phyloP scores from a whole-genome alignment of 2,113 vertebrate genomes.

The Datnioides undecimradiatus region DNA sequence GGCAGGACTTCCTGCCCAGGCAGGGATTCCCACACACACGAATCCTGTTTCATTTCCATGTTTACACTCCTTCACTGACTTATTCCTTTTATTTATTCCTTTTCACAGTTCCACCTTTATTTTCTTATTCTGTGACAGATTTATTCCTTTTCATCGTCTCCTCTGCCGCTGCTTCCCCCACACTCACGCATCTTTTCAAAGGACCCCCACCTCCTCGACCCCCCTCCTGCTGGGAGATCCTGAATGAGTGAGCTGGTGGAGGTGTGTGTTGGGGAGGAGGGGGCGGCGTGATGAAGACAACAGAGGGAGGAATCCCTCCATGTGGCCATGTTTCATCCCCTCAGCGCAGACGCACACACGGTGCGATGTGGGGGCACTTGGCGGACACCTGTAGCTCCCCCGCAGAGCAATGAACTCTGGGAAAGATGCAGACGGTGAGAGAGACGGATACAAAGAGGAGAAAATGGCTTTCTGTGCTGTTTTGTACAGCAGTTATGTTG shows the following conservation, averaged over 20 bases:
- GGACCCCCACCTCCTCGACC: too few species aligned
- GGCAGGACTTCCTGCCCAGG: too few species aligned
- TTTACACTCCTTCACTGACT: too few species aligned
- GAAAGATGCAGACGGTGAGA: not conserved
- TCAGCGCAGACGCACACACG: not conserved
- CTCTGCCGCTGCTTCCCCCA: too few species aligned
- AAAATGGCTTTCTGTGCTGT: not conserved
- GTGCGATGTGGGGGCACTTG: not conserved
- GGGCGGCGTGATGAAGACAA: slow-evolving; percentile 53
- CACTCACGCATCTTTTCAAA: too few species aligned
- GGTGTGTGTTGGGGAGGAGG: not conserved
- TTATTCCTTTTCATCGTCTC: too few species aligned
- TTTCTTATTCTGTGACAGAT: too few species aligned
- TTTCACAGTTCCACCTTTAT: too few species aligned
- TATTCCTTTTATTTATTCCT: too few species aligned
- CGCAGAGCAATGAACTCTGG: slow-evolving; percentile 62
- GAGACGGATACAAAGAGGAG: not conserved
- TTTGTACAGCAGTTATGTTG: not conserved
- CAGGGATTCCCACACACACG: too few species aligned
- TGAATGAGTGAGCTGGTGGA: slow-evolving; percentile 19
- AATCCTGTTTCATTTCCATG: too few species aligned
- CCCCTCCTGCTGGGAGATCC: not conserved
- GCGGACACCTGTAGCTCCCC: slow-evolving; percentile 58
- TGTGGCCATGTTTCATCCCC: slow-evolving; percentile 60
- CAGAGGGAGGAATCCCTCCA: slow-evolving; percentile 45